Conservation (phyloP, 2,113 vertebrate genomes). For the Trogon melanurus region DNA sequence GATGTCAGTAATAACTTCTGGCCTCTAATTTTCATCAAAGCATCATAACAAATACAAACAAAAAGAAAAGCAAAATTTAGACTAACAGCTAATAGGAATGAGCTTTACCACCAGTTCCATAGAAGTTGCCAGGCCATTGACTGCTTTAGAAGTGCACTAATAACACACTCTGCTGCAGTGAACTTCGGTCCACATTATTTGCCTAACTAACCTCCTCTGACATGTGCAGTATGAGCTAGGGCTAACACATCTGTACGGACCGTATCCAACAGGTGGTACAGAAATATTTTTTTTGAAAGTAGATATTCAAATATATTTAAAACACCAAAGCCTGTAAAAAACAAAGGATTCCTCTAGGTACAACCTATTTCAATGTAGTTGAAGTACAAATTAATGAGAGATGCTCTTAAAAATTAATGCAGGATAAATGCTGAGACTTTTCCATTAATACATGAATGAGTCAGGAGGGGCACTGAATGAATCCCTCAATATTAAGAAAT, state of each 20-base stretch:
- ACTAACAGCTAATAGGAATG: background rate
- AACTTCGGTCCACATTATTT: background rate
- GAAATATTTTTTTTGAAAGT: background rate
- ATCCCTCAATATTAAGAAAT: background rate
- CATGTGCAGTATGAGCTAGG: background rate
- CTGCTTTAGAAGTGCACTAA: background rate
- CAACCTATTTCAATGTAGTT: background rate
- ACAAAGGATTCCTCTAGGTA: background rate
- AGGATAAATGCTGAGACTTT: background rate
- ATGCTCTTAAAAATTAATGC: constrained; percentile 52
- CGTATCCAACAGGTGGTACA: background rate
- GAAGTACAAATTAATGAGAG: constrained; percentile 8
- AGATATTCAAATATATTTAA: background rate
- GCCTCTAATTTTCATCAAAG: background rate
- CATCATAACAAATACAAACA: background rate
- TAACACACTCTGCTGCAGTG: background rate
- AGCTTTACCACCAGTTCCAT: background rate
- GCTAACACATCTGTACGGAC: background rate
- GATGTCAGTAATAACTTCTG: background rate
- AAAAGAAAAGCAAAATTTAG: background rate
- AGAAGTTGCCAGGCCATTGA: background rate
- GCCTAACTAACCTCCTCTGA: background rate
- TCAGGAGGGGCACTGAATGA: background rate
- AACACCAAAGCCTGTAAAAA: background rate
- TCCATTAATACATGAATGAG: constrained; percentile 4